Evolutionary conservation across 2,888 invertebrate genomes (phyloP).

Genomic region (Calliscelio sp.): DNA sequence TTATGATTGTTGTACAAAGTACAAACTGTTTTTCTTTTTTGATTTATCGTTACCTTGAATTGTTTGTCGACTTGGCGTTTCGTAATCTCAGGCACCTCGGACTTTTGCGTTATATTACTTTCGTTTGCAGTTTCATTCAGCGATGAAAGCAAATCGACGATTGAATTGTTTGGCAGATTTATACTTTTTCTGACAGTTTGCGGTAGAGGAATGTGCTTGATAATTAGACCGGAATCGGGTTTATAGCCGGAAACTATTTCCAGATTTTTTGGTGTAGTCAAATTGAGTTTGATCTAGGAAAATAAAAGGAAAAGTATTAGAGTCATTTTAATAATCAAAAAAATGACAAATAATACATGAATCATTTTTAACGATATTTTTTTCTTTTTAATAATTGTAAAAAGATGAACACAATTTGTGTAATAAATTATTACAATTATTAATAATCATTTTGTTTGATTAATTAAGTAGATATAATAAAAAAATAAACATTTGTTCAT

Average conservation of each 20-base stretch:
- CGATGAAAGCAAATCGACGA: conserved; percentile 69
- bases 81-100: background rate
- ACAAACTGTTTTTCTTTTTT: background rate
- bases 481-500: too few relatives aligned
- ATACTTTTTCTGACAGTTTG: conserved; percentile 67
- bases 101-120: conserved; percentile 4
- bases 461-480: too few relatives aligned
- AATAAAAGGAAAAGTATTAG: too few relatives aligned
- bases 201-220: conserved; percentile 72
- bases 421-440: too few relatives aligned
- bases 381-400: too few relatives aligned
- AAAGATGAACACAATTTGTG: too few relatives aligned
- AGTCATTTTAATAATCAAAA: too few relatives aligned
- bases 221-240: conserved; percentile 73
- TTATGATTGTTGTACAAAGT: background rate
- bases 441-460: too few relatives aligned
- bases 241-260: conserved; percentile 74
- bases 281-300: conserved; percentile 26
- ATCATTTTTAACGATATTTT: too few relatives aligned
- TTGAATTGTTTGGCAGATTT: conserved; percentile 70
- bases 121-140: conserved; percentile 55
- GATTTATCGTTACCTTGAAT: conserved; percentile 32
- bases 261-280: conserved; percentile 34
- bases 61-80: conserved; percentile 20
- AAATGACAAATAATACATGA: too few relatives aligned